These are phyloP conservation scores for Sebastes taczanowskii DNA, from an alignment of 2,797 vertebrate species.

Conservation along the genomic window DNA sequence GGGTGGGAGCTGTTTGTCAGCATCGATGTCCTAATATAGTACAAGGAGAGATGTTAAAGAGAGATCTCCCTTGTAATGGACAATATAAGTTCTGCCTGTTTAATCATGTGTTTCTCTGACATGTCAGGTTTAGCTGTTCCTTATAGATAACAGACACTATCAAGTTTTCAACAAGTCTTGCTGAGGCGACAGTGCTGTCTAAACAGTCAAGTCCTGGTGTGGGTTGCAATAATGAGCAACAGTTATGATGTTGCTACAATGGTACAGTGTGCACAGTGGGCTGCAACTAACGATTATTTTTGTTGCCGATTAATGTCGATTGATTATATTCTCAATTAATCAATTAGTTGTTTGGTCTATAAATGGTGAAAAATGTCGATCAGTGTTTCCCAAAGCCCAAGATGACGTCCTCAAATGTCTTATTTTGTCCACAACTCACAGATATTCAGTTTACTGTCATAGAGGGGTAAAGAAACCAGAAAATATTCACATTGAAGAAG, in stretches of 20 bases:
- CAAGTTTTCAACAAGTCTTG: not conserved
- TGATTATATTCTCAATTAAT: too few relatives aligned
- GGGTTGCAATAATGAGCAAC: constrained; percentile 8
- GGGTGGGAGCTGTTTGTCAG: not conserved
- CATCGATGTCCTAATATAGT: not conserved
- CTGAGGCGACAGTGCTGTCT: constrained; percentile 7
- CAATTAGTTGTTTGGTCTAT: rapidly evolving
- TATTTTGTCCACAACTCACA: too few relatives aligned
- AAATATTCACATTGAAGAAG: too few relatives aligned
- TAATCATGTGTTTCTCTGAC: not conserved
- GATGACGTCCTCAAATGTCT: too few relatives aligned
- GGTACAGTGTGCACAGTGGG: not conserved
- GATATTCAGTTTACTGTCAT: too few relatives aligned
- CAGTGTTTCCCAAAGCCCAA: too few relatives aligned
- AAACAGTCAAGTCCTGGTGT: constrained; percentile 4
- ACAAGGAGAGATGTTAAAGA: not conserved
- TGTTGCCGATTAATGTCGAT: too few relatives aligned
- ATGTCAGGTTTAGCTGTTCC: not conserved
- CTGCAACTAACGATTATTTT: too few relatives aligned
- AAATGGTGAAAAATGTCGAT: too few relatives aligned
- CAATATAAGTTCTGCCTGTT: not conserved
- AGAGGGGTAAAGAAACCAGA: too few relatives aligned
- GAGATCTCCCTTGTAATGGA: not conserved
- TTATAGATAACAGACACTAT: not conserved
- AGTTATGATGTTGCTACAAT: not conserved